A percentile compares a stretch with the other conserved stretches of the same genome.
These are phyloP conservation scores for Melopsittacus undulatus DNA, from an alignment of 2,797 vertebrate genomes.

Conservation along the genomic window DNA sequence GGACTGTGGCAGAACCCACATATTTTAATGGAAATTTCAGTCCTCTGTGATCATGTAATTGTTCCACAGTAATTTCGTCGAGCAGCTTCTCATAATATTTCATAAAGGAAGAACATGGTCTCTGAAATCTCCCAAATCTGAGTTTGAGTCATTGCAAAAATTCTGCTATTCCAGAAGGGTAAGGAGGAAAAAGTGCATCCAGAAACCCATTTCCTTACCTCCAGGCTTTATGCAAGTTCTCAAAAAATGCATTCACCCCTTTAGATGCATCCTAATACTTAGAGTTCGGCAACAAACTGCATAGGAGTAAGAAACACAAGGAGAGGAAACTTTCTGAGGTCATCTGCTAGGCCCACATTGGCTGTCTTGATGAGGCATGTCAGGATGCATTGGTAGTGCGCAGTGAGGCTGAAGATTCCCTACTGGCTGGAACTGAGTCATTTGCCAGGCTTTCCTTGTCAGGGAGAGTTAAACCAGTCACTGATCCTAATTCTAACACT, in stretches of 20 bases:
- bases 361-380: constrained; percentile 79
- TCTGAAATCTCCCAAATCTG: neutral
- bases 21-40: constrained; percentile 1
- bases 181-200: neutral
- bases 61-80: neutral
- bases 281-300: neutral
- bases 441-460: constrained; percentile 94
- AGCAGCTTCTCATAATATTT: neutral
- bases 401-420: constrained; percentile 93
- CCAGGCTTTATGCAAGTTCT: neutral
- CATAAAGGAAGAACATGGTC: neutral
- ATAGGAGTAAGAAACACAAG: constrained; percentile 14
- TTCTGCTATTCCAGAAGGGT: neutral
- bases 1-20: neutral
- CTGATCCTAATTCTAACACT: constrained; percentile 94
- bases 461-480: constrained; percentile 91
- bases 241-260: neutral
- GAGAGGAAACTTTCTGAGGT: constrained; percentile 49
- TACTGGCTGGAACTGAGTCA: constrained; percentile 87
- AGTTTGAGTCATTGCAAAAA: neutral
- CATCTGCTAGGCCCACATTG: constrained; percentile 75
- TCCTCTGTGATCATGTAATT: constrained; percentile 11
- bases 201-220: neutral
- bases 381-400: constrained; percentile 85
- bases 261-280: neutral